A percentile compares a stretch with the other conserved stretches of the same genome.
These are phyloP conservation scores for Uloborus plumipes DNA, from an alignment of 2,888 invertebrate genomes.

Conservation along the genomic window DNA sequence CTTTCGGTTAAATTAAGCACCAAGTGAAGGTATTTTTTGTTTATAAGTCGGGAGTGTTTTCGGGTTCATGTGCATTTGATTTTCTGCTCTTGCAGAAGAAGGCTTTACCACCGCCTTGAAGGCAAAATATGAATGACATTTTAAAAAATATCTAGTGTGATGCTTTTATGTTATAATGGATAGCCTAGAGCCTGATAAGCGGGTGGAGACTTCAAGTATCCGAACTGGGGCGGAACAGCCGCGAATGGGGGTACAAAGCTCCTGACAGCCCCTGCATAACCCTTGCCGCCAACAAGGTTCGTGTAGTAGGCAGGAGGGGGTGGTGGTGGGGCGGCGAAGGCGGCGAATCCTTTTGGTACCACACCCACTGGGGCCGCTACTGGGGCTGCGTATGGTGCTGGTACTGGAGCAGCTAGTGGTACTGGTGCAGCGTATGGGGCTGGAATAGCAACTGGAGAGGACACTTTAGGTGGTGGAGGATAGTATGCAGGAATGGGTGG, in stretches of 20 bases:
- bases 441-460: conserved; percentile 4
- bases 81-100: not conserved
- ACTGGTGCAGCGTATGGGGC: conserved; percentile 16
- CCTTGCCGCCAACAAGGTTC: conserved; percentile 26
- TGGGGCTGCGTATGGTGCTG: conserved; percentile 16
- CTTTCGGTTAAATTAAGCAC: not conserved
- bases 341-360: not conserved
- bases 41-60: not conserved
- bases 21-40: not conserved
- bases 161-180: conserved; percentile 26
- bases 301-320: conserved; percentile 41
- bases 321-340: conserved; percentile 34
- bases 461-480: conserved; percentile 20
- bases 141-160: conserved; percentile 4
- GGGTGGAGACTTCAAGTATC: conserved; percentile 22
- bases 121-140: not conserved
- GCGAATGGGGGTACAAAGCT: conserved; percentile 32
- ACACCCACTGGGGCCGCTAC: not conserved
- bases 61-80: not conserved
- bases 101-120: conserved; percentile 2
- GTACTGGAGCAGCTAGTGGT: not conserved
- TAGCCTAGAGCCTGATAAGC: conserved; percentile 19
- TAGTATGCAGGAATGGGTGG: conserved; percentile 13
- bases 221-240: conserved; percentile 31
- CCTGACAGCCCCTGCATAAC: conserved; percentile 33